phyloP scores from a whole-genome alignment of 2,113 vertebrate species.

The Sphyrna mokarran region DNA sequence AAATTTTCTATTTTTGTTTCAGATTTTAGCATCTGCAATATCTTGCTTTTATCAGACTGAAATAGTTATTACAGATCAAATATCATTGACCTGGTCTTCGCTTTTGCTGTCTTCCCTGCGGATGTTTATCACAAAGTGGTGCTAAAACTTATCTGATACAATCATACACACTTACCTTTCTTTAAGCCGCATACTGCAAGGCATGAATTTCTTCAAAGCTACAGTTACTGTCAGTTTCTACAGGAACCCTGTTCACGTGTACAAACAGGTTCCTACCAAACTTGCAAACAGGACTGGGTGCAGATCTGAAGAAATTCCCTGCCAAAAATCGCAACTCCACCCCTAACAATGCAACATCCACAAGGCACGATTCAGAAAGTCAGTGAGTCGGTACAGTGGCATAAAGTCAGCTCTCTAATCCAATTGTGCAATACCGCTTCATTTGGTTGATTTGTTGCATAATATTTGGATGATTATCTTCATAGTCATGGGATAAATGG shows the following conservation, averaged over 20 bases:
- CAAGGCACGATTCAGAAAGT: neutral
- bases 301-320: neutral
- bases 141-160: neutral
- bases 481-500: no score
- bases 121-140: neutral
- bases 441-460: neutral
- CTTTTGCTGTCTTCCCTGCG: neutral
- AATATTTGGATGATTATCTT: neutral
- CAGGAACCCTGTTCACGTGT: neutral
- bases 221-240: neutral
- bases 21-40: no score
- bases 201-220: neutral
- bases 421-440: neutral
- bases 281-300: neutral
- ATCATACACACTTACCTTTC: neutral
- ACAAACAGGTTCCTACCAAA: neutral
- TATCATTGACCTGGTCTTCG: neutral
- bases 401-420: no score
- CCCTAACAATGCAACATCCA: neutral
- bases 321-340: neutral
- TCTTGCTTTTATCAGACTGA: neutral
- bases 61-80: neutral
- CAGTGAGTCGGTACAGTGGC: neutral
- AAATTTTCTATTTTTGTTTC: no score
- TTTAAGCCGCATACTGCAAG: neutral